Conservation (phyloP, 2,113 vertebrate genomes). For the Anas platyrhynchos region DNA sequence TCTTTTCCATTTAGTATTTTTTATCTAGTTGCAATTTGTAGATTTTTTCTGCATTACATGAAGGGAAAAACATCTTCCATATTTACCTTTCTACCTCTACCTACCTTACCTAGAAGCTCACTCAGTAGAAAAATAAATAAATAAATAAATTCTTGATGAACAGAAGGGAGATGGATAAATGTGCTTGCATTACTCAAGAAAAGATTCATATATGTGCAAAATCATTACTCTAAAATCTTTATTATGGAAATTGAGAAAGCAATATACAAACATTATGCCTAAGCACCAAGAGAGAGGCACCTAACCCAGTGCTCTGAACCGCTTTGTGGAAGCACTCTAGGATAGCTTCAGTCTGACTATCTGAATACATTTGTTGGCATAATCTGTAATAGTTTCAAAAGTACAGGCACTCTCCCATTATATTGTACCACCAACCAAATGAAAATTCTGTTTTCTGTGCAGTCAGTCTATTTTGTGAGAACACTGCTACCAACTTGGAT, state of each 20-base stretch:
- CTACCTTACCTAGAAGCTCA: background rate
- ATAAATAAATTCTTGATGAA: background rate
- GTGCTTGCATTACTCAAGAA: background rate
- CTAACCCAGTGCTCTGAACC: rapidly evolving
- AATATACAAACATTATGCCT: background rate
- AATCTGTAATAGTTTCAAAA: background rate
- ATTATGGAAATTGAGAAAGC: background rate
- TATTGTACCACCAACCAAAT: background rate
- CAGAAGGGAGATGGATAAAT: background rate
- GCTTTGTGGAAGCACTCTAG: background rate
- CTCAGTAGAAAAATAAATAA: background rate
- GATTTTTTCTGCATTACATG: background rate
- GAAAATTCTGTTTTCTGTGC: background rate
- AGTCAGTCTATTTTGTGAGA: background rate
- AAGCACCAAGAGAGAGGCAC: background rate
- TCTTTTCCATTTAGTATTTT: background rate
- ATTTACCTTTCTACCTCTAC: background rate
- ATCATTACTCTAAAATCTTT: background rate
- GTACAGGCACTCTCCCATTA: background rate
- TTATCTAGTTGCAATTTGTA: background rate
- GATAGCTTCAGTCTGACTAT: background rate
- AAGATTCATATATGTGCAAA: background rate
- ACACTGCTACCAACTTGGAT: background rate
- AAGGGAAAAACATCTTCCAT: background rate
- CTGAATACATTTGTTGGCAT: rapidly evolving